phyloP scores from a whole-genome alignment of 2,888 invertebrate genomes.

The Phragmatobia fuliginosa region DNA sequence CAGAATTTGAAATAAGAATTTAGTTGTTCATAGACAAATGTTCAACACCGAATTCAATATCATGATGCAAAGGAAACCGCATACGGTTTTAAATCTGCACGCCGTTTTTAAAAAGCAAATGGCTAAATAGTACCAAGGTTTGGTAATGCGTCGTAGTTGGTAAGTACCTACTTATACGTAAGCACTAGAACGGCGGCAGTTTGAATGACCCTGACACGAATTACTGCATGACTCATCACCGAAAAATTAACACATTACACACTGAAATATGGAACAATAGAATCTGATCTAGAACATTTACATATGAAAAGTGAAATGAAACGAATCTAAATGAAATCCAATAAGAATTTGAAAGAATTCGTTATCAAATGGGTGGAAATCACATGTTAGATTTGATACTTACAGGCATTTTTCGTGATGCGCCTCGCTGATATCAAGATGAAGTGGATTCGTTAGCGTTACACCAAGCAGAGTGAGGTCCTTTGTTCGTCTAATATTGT shows the following conservation, averaged over 20 bases:
- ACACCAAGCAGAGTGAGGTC: constrained; percentile 59
- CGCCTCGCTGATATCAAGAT: constrained; percentile 57
- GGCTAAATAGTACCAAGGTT: constrained; percentile 39
- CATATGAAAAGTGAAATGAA: constrained; percentile 13
- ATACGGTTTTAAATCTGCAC: background rate
- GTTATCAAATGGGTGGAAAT: constrained; percentile 61
- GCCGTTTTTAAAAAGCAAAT: constrained; percentile 35
- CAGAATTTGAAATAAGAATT: background rate
- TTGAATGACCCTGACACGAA: constrained; percentile 67
- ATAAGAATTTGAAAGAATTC: constrained; percentile 39
- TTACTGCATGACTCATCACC: constrained; percentile 52
- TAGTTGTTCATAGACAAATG: background rate
- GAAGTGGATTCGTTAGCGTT: constrained; percentile 57
- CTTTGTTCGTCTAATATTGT: constrained; percentile 71
- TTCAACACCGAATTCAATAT: background rate
- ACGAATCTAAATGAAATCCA: constrained; percentile 19
- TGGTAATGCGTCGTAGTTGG: constrained; percentile 54
- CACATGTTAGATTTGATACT: constrained; percentile 71
- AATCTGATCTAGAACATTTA: constrained; percentile 10
- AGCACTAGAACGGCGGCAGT: constrained; percentile 51
- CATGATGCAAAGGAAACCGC: constrained; percentile 22
- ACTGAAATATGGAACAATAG: constrained; percentile 9
- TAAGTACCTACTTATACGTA: constrained; percentile 55
- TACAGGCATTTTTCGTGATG: constrained; percentile 76
- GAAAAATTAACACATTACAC: constrained; percentile 15